These are phyloP conservation scores for Oedothorax gibbosus DNA, from an alignment of 1,140 invertebrate species.

Conservation along the genomic window DNA sequence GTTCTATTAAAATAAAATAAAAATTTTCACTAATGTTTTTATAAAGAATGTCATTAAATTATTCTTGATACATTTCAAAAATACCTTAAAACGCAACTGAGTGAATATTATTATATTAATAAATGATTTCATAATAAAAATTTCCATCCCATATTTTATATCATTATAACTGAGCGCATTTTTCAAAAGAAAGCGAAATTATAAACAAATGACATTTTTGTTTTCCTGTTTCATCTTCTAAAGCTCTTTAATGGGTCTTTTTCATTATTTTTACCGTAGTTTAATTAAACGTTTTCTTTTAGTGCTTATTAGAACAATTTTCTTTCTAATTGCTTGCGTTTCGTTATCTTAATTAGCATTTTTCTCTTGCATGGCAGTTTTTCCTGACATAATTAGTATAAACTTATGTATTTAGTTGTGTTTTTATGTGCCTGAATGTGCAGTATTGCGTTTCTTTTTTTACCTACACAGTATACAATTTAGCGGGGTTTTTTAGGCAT, in stretches of 20 bases:
- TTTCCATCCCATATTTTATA: no score
- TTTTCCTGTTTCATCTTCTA: background rate
- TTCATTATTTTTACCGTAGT: conserved; percentile 25
- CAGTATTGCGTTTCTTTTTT: background rate
- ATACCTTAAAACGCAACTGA: no score
- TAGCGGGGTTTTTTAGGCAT: no score
- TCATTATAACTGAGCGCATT: no score
- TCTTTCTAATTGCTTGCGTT: conserved; percentile 28
- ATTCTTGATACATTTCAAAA: no score
- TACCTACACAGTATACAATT: no score
- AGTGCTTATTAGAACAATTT: conserved; percentile 30
- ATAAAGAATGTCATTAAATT: no score
- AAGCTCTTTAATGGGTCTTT: conserved; percentile 1
- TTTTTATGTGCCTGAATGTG: conserved; percentile 8
- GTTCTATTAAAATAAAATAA: no score
- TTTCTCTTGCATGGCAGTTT: conserved; percentile 7
- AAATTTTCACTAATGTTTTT: no score
- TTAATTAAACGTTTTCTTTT: conserved; percentile 26
- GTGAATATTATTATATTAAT: no score
- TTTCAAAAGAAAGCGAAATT: no score
- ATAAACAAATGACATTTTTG: background rate
- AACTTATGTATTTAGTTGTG: conserved; percentile 10
- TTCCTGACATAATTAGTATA: conserved; percentile 19
- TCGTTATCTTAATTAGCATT: conserved; percentile 24
- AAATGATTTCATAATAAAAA: no score